Evolutionary conservation across 1,140 invertebrate species (phyloP).

Genomic region (Protaetia brevitarsis): DNA sequence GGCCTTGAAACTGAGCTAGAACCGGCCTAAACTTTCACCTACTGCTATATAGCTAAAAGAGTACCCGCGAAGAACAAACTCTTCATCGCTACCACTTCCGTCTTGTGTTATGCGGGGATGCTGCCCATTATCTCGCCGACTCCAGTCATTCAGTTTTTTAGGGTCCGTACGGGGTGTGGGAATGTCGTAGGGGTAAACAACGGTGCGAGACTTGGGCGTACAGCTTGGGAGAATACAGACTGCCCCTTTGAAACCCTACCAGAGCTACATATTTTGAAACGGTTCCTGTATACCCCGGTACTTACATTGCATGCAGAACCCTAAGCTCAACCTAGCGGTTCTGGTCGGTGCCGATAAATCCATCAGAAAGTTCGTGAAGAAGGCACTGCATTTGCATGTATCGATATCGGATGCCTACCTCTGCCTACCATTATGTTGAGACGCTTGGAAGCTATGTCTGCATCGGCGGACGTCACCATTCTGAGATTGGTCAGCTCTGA

Average conservation of each 20-base stretch:
- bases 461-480: neutral
- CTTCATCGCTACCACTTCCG: no score
- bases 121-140: neutral
- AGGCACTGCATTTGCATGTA: constrained; percentile 22
- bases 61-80: no score
- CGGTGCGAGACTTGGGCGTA: neutral
- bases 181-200: neutral
- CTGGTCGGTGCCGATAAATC: constrained; percentile 23
- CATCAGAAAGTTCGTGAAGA: constrained; percentile 13
- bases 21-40: no score
- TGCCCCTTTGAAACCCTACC: constrained; percentile 29
- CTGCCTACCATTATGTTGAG: neutral
- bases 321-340: neutral
- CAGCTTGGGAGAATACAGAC: neutral
- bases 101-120: neutral
- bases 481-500: neutral
- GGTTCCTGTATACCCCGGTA: constrained; percentile 19
- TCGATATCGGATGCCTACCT: constrained; percentile 7
- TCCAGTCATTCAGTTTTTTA: neutral
- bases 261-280: constrained; percentile 27
- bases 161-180: neutral
- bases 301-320: constrained; percentile 18
- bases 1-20: no score
- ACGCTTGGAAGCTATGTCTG: neutral
- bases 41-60: no score